Base-by-base conservation (phyloP, 2,113 vertebrate species). In the Sander vitreus region DNA sequence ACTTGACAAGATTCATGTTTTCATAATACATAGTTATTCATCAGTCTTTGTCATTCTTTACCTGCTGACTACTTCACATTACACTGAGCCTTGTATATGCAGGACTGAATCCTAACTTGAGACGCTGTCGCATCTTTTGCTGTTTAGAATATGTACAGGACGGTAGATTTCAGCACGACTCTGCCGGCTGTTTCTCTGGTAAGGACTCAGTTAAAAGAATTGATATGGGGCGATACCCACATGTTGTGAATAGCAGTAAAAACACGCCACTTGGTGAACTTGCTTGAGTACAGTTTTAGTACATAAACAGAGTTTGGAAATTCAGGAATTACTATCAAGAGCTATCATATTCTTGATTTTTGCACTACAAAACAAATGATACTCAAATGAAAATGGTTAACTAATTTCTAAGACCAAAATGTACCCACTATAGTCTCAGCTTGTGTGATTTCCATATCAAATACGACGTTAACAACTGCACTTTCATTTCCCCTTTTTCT, bases 1-100 rank as follows among this genome's bases (percentile, higher is more conserved):
- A 54, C 70, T 62, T 21, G 43, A 45, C 68, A 51, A 71, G 25
- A 88, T 76, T 47, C 16, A 18, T 73, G 36, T 67, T 54, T 54
- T 43, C 39, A 33, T 45, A 25, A 39, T 19, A 50, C 14, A 18
- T 16, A 74, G 19, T 16, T 39, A 53, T 63, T 76, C 27, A 50
- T 69, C 55, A 54, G 70, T 70, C 60, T 80, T 50, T 55, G 68
- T 84, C 60, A 58, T 43, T 65, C 72, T 88, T 76, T 69, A 54
- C 85, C 77, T 84, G 88, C 82, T 84, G 90, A 90, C 80, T 83
- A 79, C 80, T 84, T 84, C 66, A 75, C 53, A 54, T 81, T 55
- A 87, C 73, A 87, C 91, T 92, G 91, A 92, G 85, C 86, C 86
- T 78, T 84, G 74, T 80, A 25, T 59, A 55, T 45, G 78, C 79